Evolutionary conservation across 2,797 vertebrate genomes (phyloP).

Genomic region (Ptychobarbus kaznakovi): DNA sequence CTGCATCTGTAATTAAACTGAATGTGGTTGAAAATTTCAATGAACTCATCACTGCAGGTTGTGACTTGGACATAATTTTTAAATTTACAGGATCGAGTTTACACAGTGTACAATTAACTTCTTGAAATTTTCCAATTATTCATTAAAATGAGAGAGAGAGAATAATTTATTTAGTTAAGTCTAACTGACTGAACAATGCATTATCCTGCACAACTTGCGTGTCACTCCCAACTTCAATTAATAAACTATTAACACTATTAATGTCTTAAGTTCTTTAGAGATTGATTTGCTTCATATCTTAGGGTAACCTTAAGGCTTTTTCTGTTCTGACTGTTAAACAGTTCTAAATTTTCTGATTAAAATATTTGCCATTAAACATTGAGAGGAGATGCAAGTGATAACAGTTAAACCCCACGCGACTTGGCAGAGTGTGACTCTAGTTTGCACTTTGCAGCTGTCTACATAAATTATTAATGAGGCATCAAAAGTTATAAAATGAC

Average conservation of each 20-base stretch:
- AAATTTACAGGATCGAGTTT: neutral
- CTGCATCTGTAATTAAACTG: neutral
- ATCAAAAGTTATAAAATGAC: neutral
- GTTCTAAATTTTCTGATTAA: slow-evolving; percentile 11
- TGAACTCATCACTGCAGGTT: neutral
- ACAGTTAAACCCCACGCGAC: neutral
- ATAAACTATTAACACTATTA: neutral
- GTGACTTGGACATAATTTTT: neutral
- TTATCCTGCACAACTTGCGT: neutral
- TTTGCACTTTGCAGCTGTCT: neutral
- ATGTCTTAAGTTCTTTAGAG: neutral
- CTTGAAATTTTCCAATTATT: neutral
- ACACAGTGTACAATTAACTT: neutral
- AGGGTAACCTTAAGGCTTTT: neutral
- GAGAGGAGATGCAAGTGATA: neutral
- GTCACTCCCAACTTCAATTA: neutral
- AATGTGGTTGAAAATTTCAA: neutral
- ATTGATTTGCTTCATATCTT: neutral
- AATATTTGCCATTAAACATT: slow-evolving; percentile 28
- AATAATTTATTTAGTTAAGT: neutral
- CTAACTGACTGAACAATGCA: neutral
- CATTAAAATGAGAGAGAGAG: neutral
- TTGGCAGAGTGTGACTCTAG: neutral
- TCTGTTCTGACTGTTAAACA: neutral
- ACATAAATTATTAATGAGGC: neutral